Percentiles rank a stretch among this genome's conserved stretches.
Conservation (phyloP, 1,140 invertebrate genomes). For the Diorhabda elongata region DNA sequence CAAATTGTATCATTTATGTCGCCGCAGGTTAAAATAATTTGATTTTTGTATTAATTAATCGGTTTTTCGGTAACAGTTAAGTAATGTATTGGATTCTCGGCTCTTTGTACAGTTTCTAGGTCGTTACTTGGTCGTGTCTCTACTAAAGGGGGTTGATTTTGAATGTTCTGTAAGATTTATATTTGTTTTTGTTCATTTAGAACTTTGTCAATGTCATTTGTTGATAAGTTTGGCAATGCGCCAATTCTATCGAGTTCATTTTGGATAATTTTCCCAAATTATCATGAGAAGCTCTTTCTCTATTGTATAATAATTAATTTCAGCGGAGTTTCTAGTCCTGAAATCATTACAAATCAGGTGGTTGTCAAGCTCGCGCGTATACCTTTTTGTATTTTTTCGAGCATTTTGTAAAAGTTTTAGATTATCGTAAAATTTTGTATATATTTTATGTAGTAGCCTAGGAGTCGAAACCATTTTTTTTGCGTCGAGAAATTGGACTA, state of each 20-base stretch:
- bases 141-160: too few species aligned
- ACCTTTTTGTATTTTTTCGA: constrained; percentile 13
- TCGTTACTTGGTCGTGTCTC: background rate
- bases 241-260: constrained; percentile 11
- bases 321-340: constrained; percentile 12
- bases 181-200: too few species aligned
- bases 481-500: constrained; percentile 39
- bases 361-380: constrained; percentile 12
- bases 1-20: background rate
- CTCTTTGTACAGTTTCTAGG: constrained; percentile 20
- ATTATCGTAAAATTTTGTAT: constrained; percentile 35
- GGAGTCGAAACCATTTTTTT: constrained; percentile 26
- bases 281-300: constrained; percentile 40
- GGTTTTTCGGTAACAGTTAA: constrained; percentile 20
- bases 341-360: background rate
- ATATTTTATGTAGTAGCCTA: constrained; percentile 32
- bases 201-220: background rate
- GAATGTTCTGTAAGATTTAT: too few species aligned
- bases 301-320: constrained; percentile 33
- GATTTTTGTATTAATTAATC: constrained; percentile 24
- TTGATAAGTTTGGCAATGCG: constrained; percentile 6
- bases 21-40: constrained; percentile 18
- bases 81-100: constrained; percentile 19
- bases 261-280: constrained; percentile 17
- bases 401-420: constrained; percentile 32